Conservation (phyloP, 2,113 vertebrate genomes). For the Indicator maculatus region DNA sequence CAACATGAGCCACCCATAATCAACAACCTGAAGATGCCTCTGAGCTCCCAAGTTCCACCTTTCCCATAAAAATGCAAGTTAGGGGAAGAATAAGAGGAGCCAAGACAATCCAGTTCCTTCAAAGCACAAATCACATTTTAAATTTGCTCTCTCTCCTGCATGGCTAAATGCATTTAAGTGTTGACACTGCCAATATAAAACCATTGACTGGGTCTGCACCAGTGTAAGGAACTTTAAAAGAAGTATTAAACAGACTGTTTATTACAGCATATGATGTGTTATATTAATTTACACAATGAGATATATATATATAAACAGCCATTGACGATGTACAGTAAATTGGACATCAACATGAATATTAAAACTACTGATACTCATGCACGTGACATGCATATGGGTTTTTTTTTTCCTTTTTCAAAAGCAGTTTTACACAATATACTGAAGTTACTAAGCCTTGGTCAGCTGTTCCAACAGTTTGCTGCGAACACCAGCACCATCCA, state of each 20-base stretch:
- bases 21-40: neutral
- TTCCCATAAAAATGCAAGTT: neutral
- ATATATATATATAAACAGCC: constrained; percentile 84
- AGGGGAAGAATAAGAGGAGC: neutral
- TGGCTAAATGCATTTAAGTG: neutral
- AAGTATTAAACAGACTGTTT: constrained; percentile 82
- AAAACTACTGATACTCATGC: constrained; percentile 81
- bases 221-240: constrained; percentile 69
- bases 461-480: constrained; percentile 59
- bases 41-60: neutral
- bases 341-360: constrained; percentile 78
- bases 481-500: neutral
- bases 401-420: constrained; percentile 65
- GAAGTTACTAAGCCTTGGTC: constrained; percentile 70
- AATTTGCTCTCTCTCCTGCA: neutral
- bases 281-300: constrained; percentile 87
- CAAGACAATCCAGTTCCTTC: neutral
- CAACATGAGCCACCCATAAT: neutral
- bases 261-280: constrained; percentile 82
- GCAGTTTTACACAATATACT: constrained; percentile 79
- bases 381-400: constrained; percentile 77
- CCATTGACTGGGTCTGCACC: constrained; percentile 50
- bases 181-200: neutral
- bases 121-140: neutral
- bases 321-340: constrained; percentile 81